phyloP scores from a whole-genome alignment of 2,113 vertebrate species.

The Tenebrosternarchus preto region DNA sequence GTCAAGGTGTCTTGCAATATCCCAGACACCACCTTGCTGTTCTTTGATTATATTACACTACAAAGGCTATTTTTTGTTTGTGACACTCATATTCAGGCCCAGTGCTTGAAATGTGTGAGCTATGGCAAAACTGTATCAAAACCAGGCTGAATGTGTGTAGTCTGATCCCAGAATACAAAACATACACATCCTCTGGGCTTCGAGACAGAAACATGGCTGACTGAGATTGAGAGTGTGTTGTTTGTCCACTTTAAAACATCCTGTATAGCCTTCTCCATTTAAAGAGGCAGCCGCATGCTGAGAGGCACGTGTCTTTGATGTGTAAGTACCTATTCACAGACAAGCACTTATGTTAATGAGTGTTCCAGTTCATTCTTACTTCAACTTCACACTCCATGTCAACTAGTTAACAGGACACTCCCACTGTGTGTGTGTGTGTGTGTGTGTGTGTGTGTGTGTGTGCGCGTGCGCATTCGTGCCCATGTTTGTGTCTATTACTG shows the following conservation, averaged over 20 bases:
- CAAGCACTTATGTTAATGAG: neutral
- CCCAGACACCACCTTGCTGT: slow-evolving; percentile 51
- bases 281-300: neutral
- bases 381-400: neutral
- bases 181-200: slow-evolving; percentile 16
- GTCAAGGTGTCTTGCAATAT: too few species aligned
- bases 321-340: neutral
- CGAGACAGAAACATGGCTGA: slow-evolving; percentile 13
- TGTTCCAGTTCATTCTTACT: neutral
- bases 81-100: too few species aligned
- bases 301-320: neutral
- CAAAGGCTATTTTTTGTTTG: too few species aligned
- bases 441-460: slow-evolving; percentile 14
- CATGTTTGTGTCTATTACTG: slow-evolving; percentile 1
- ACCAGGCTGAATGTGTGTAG: too few species aligned
- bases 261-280: neutral
- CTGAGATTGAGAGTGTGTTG: neutral
- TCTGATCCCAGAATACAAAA: neutral
- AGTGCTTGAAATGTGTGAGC: too few species aligned
- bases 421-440: neutral
- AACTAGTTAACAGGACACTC: slow-evolving; percentile 14
- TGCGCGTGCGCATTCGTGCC: too few species aligned
- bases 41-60: too few species aligned
- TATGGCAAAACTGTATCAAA: too few species aligned
- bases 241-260: neutral